Percentiles rank a stretch among this genome's conserved stretches.
Conservation (phyloP, 2,797 vertebrate genomes). For the Cynodonichthys magdalenae region DNA sequence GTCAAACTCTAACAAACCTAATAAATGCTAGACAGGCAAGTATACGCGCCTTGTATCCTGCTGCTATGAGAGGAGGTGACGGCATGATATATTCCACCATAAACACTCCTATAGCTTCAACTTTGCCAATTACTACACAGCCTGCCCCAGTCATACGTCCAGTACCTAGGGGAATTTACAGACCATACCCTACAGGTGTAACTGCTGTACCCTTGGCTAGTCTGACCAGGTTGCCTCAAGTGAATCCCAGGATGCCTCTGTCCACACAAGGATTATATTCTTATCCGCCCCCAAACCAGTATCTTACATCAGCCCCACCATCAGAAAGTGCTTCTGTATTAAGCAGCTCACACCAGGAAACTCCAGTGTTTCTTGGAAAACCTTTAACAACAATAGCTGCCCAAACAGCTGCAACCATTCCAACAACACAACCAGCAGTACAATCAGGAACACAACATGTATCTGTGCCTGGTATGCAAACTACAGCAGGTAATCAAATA, state of each 20-base stretch:
- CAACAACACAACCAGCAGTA: slow-evolving; percentile 57
- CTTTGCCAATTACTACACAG: slow-evolving; percentile 98
- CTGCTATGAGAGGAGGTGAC: slow-evolving; percentile 91
- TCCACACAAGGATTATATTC: slow-evolving; percentile 86
- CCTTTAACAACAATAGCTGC: slow-evolving; percentile 68
- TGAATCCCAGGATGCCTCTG: slow-evolving; percentile 89
- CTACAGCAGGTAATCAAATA: slow-evolving; percentile 61
- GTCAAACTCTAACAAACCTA: slow-evolving; percentile 87
- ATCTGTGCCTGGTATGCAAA: slow-evolving; percentile 56
- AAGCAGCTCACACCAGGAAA: slow-evolving; percentile 82
- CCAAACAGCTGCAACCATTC: slow-evolving; percentile 63
- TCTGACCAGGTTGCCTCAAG: slow-evolving; percentile 89
- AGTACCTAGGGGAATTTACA: slow-evolving; percentile 89
- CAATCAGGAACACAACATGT: slow-evolving; percentile 59
- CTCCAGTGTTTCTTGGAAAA: slow-evolving; percentile 92
- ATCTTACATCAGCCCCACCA: slow-evolving; percentile 73
- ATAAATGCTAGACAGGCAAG: slow-evolving; percentile 86
- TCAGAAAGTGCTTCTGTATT: slow-evolving; percentile 62
- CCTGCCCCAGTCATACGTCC: slow-evolving; percentile 90
- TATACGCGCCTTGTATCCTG: slow-evolving; percentile 90
- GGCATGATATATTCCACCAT: slow-evolving; percentile 99
- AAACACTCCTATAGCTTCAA: slow-evolving; percentile 97
- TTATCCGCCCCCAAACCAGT: slow-evolving; percentile 84
- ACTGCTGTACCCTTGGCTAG: slow-evolving; percentile 92
- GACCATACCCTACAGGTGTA: slow-evolving; percentile 87